These are phyloP conservation scores for Lasioglossum baleicum DNA, from an alignment of 1,140 invertebrate genomes.

Conservation along the genomic window DNA sequence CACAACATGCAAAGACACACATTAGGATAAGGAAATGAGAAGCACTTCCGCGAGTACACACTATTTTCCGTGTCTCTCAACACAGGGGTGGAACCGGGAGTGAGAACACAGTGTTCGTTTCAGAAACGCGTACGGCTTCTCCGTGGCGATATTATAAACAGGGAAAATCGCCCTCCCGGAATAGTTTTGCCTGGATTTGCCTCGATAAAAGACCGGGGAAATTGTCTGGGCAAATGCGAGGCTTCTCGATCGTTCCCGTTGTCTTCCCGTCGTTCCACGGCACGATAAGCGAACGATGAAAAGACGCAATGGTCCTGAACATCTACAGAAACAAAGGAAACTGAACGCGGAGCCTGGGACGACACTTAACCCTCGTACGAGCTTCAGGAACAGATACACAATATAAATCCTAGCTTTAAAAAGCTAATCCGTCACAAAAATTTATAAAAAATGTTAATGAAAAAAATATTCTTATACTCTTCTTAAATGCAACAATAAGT, in stretches of 20 bases:
- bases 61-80: too few species aligned
- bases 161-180: background rate
- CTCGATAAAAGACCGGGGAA: conserved; percentile 23
- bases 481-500: too few species aligned
- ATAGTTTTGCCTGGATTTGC: background rate
- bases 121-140: conserved; percentile 19
- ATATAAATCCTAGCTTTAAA: too few species aligned
- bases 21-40: too few species aligned
- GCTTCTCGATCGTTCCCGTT: conserved; percentile 3
- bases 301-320: background rate
- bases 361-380: too few species aligned
- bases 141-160: conserved; percentile 31
- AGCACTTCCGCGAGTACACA: too few species aligned
- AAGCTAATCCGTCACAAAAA: too few species aligned
- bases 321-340: background rate
- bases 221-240: conserved; percentile 4
- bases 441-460: too few species aligned
- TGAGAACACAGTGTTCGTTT: background rate
- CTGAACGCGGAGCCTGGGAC: background rate
- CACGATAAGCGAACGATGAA: background rate
- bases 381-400: too few species aligned
- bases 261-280: background rate
- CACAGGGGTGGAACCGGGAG: too few species aligned
- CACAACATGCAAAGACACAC: too few species aligned
- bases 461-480: too few species aligned